Percentiles rank a stretch among this genome's conserved stretches.
These are phyloP conservation scores for Lagocephalus sceleratus DNA, from an alignment of 2,797 vertebrate species.

Conservation along the genomic window DNA sequence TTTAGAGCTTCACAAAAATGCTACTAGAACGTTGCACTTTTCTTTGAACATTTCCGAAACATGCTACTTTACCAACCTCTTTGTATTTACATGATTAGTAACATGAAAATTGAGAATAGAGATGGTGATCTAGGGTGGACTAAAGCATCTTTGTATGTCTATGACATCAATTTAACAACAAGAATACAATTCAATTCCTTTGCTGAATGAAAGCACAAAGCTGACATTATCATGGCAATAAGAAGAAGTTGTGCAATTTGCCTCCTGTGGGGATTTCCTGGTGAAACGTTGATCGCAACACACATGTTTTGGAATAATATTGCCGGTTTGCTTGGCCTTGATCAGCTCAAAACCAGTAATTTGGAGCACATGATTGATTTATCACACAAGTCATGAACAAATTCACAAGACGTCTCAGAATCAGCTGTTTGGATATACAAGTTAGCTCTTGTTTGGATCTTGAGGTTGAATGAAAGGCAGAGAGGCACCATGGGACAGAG, in stretches of 20 bases:
- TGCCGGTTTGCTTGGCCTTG: slow-evolving; percentile 20
- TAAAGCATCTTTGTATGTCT: slow-evolving; percentile 53
- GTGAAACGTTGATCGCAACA: slow-evolving; percentile 38
- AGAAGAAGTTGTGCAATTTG: slow-evolving; percentile 41
- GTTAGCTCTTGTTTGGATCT: slow-evolving; percentile 34
- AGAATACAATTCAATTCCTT: slow-evolving; percentile 47
- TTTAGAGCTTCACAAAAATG: slow-evolving; percentile 25
- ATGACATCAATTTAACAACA: slow-evolving; percentile 27
- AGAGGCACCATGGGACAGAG: slow-evolving; percentile 35
- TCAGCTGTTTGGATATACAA: slow-evolving; percentile 6
- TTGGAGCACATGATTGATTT: slow-evolving; percentile 35
- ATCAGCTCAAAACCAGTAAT: slow-evolving; percentile 22
- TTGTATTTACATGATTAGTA: no score
- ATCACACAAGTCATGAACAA: slow-evolving; percentile 44
- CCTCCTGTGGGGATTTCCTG: slow-evolving; percentile 59
- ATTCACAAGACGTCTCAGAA: slow-evolving; percentile 26
- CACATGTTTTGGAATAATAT: slow-evolving; percentile 30
- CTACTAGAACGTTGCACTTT: slow-evolving; percentile 16
- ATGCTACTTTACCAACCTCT: no score
- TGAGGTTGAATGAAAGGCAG: slow-evolving; percentile 28
- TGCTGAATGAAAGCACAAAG: slow-evolving; percentile 43
- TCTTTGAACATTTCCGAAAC: slow-evolving; percentile 25
- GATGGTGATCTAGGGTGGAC: slow-evolving; percentile 26
- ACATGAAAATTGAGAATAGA: slow-evolving; percentile 23
- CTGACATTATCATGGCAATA: slow-evolving; percentile 54